Evolutionary conservation across 2,113 vertebrate species (phyloP), one percentile per base, ranked within the genome.

Genomic region (Phyllopteryx taeniolatus): DNA sequence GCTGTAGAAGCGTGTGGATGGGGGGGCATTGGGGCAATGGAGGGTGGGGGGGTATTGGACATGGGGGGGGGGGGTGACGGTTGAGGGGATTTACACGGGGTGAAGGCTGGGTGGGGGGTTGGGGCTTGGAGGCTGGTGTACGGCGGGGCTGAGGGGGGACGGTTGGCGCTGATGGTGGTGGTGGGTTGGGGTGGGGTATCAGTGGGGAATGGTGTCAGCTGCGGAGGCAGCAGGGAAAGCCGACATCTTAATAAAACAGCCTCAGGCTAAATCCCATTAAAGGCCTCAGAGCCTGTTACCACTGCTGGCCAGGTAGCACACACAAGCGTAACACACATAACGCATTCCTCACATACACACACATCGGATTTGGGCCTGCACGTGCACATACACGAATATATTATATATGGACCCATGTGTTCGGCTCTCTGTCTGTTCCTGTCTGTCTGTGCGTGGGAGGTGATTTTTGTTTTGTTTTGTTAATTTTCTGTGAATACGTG

Each of bases 161-260:
- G 68, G 82, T 60, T 72, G 76, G 70, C 0, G 61, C 56, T 51
- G 76, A 71, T 43, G 75, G 65, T 51, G 59, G 70, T 92, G 43
- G 15, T 54, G 51, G 68, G 62, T 15, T 56, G 47, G n/a, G 56
- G 20, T 68, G 82, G 84, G 88, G 88, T 88, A 91, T 90, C 90
- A 89, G 91, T 91, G 84, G 88, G 88, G 91, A 95, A 96, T 96
- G 94, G 96, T 98, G 96, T 98, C 96, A 99, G 96, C 96, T 98
- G 96, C 96, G 95, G 92, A 98, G 95, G 96, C 96, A 98, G 96
- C 95, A 96, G 95, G 96, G 96, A 98, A 97, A 98, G 95, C 96
- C 95, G 92, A 99, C 97, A 96, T 98, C 97, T 99, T 99, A 98
- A 99, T 99, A 99, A 99, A 99, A 98, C 94, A 96, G 97, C 97